phyloP scores from a whole-genome alignment of 1,140 invertebrate species.

The Paralvinella palmiformis region DNA sequence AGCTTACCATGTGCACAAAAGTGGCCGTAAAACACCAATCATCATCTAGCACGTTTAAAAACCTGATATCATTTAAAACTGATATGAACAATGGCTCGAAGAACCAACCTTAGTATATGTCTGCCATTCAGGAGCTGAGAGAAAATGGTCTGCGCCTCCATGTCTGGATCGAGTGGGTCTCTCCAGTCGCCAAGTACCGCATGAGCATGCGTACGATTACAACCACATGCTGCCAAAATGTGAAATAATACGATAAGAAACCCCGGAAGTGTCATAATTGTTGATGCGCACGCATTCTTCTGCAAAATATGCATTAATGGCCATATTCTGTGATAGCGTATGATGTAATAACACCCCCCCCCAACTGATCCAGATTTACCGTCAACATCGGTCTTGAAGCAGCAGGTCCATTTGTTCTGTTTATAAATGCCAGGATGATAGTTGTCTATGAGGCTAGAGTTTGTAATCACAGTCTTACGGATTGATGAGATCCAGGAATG shows the following conservation, averaged over 20 bases:
- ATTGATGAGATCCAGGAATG: conserved; percentile 32
- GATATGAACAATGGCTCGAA: too few species aligned
- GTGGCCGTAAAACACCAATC: not conserved
- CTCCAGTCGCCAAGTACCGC: conserved; percentile 32
- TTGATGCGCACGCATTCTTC: too few species aligned
- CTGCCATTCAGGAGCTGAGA: conserved; percentile 24
- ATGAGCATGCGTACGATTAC: conserved; percentile 27
- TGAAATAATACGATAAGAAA: not conserved
- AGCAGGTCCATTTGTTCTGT: conserved; percentile 30
- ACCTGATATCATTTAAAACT: too few species aligned
- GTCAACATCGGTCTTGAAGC: conserved; percentile 21
- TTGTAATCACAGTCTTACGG: conserved; percentile 28
- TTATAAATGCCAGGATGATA: conserved; percentile 31
- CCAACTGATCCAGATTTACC: conserved; percentile 18
- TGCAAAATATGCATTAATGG: too few species aligned
- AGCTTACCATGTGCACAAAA: too few species aligned
- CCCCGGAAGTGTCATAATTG: too few species aligned
- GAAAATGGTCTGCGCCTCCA: conserved; percentile 32
- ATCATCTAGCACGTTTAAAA: too few species aligned
- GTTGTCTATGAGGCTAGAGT: conserved; percentile 22
- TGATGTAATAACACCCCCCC: too few species aligned
- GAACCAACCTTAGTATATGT: conserved; percentile 22
- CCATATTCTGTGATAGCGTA: too few species aligned
- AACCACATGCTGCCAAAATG: conserved; percentile 25
- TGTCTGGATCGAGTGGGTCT: conserved; percentile 27